Evolutionary conservation across 2,113 vertebrate genomes (phyloP), one percentile per base, ranked within the genome.

Genomic region (Arizona elegans): DNA sequence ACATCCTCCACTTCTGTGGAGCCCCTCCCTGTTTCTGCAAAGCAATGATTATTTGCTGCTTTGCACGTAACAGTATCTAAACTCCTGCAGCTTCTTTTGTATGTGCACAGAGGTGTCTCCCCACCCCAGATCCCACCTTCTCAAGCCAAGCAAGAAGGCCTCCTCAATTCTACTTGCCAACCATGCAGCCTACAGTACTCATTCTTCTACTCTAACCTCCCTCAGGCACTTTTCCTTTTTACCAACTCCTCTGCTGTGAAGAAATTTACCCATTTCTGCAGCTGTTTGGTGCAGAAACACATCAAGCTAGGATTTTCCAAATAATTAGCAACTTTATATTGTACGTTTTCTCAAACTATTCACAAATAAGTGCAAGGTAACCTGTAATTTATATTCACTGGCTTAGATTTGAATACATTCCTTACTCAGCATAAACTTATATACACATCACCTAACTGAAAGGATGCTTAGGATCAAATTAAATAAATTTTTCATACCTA

Each of bases 41-140:
- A 58, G 88, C 26, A 0, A 93, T 90, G 65, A 11, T 54, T 0
- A 12, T 24, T 75, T 91, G 21, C 91, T 87, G 43, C 3, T 86
- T 29, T 75, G 92, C 11, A 0, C 52, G 90, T 90, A 95, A 53
- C 53, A 38, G 24, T 43, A 23, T 43, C 92, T 11, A 52, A 95
- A 65, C 62, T 55, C 47, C 11, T 17, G 23, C 43, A 38, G 29
- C 10, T 5, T 0, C 1, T 13, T 65, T 1, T 17, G 26, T 1
- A 5, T 7, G 3, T 0, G 2, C 5, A 91, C 55, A 89, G n/a
- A 92, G 93, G 89, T 89, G 90, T 87, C 94, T 93, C 91, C 65
- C 47, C 86, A 95, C 90, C 85, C 93, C 90, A 86, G 70, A 90
- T 90, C 92, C 89, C 55, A 86, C 75, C 55, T 33, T 94, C 56